A percentile compares a stretch with the other conserved stretches of the same genome.
These are phyloP conservation scores for Bovichtus variegatus DNA, from an alignment of 2,797 vertebrate genomes.

Conservation along the genomic window DNA sequence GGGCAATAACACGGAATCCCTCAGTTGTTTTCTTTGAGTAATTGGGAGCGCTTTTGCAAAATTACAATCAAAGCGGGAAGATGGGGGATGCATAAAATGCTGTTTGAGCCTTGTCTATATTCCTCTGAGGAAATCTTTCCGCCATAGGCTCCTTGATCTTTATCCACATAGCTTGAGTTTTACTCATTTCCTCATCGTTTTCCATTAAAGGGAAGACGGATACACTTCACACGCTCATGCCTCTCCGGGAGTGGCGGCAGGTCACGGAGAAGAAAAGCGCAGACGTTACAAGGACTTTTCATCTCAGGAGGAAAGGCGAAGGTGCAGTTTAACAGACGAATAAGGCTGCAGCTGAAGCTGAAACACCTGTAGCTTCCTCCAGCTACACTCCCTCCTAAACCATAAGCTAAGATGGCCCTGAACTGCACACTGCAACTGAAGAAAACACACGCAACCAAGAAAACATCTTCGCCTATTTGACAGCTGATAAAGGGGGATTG, in stretches of 20 bases:
- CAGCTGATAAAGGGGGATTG: background rate
- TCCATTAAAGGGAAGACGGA: conserved; percentile 70
- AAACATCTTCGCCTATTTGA: no score
- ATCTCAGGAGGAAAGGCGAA: conserved; percentile 30
- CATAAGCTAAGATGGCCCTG: background rate
- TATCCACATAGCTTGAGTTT: conserved; percentile 70
- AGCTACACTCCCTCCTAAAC: background rate
- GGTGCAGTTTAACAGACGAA: conserved; percentile 42
- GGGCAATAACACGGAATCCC: conserved; percentile 65
- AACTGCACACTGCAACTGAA: background rate
- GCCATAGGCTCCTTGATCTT: conserved; percentile 67
- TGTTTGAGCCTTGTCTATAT: conserved; percentile 54
- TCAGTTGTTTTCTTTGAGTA: conserved; percentile 49
- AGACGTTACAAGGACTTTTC: conserved; percentile 38
- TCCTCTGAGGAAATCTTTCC: conserved; percentile 61
- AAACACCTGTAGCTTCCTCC: conserved; percentile 59
- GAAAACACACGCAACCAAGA: background rate
- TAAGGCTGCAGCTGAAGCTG: conserved; percentile 22
- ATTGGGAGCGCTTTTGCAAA: conserved; percentile 68
- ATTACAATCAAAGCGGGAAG: conserved; percentile 70
- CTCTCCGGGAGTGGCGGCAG: conserved; percentile 51
- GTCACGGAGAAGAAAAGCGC: conserved; percentile 50
- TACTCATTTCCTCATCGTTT: conserved; percentile 78
- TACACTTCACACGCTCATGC: conserved; percentile 56
- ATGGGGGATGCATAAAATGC: conserved; percentile 58